A percentile compares a stretch with the other conserved stretches of the same genome.
phyloP scores from a whole-genome alignment of 2,888 invertebrate genomes.

The Mesoligia furuncula region DNA sequence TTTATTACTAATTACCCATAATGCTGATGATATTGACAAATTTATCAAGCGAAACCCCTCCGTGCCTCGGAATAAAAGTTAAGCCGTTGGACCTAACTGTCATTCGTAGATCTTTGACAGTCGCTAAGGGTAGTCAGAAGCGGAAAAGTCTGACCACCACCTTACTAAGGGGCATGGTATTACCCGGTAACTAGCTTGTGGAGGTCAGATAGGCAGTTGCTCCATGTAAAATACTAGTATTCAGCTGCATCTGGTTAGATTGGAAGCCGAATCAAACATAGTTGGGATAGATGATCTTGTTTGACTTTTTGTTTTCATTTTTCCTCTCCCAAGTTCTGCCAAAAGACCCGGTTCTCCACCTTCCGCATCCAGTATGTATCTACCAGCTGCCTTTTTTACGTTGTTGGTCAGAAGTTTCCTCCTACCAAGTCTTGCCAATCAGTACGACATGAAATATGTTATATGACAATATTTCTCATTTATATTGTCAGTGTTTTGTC shows the following conservation, averaged over 20 bases:
- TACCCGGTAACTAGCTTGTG: neutral
- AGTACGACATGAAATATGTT: too few relatives aligned
- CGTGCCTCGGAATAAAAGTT: neutral
- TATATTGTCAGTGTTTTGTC: too few relatives aligned
- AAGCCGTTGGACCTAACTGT: neutral
- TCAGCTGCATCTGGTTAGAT: neutral
- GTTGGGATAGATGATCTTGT: neutral
- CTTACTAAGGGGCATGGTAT: neutral
- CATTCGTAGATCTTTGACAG: neutral
- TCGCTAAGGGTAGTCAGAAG: neutral
- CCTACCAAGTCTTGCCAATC: too few relatives aligned
- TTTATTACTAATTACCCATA: slow-evolving; percentile 67
- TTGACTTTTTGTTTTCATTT: too few relatives aligned
- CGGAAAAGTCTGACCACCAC: neutral
- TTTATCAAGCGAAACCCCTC: neutral
- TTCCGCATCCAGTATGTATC: too few relatives aligned
- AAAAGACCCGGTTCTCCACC: too few relatives aligned
- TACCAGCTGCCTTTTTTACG: too few relatives aligned
- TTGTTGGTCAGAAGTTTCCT: too few relatives aligned
- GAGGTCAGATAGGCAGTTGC: neutral
- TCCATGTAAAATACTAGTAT: neutral
- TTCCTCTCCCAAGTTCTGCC: too few relatives aligned
- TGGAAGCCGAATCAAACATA: neutral
- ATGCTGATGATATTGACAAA: slow-evolving; percentile 40
- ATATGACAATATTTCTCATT: neutral